Conservation (phyloP, 2,113 vertebrate genomes). For the Empidonax alnorum region DNA sequence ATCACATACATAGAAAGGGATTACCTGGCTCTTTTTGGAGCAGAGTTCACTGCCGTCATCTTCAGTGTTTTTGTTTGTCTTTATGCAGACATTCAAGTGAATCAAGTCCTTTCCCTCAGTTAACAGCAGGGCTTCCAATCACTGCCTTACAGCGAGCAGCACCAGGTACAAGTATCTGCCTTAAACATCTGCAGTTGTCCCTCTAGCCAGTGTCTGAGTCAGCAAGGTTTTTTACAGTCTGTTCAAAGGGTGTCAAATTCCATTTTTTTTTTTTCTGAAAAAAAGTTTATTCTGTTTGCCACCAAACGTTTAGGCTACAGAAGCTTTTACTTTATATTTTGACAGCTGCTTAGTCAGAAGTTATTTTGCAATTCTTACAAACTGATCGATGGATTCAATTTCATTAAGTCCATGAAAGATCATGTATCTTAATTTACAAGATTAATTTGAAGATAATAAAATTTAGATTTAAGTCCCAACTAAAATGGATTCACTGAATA, state of each 20-base stretch:
- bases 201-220: constrained; percentile 47
- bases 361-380: neutral
- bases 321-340: neutral
- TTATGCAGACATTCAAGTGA: neutral
- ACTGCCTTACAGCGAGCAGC: constrained; percentile 19
- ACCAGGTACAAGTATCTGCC: constrained; percentile 14
- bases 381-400: neutral
- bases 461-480: neutral
- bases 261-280: neutral
- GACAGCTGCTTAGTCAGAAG: neutral
- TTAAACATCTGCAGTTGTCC: constrained; percentile 47
- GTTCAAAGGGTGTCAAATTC: neutral
- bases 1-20: neutral
- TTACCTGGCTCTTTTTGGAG: constrained; percentile 45
- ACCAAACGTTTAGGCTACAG: neutral
- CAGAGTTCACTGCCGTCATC: neutral
- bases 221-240: constrained; percentile 31
- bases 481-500: neutral
- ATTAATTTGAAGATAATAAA: neutral
- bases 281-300: neutral
- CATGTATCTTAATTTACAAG: neutral
- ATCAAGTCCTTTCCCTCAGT: neutral
- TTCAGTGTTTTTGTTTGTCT: neutral
- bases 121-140: constrained; percentile 11
- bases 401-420: neutral